Base-by-base conservation (phyloP, 2,797 vertebrate genomes). In the Poeciliopsis paucimaculata region DNA sequence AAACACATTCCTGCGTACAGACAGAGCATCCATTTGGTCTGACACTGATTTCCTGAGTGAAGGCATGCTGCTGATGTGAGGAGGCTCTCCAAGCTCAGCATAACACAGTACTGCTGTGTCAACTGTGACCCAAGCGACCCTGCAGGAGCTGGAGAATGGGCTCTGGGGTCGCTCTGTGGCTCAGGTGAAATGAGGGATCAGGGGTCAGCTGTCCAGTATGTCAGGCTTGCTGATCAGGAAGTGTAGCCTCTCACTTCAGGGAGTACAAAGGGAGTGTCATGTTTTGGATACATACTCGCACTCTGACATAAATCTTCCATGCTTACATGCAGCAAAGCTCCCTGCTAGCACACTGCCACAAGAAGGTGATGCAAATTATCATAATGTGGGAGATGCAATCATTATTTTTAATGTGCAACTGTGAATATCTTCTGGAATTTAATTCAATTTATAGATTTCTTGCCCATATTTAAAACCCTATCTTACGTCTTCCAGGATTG, bases 31-130 rank as follows among this genome's bases (percentile, higher is more conserved):
- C 79, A 87, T 90, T 89, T 88, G 83, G 81, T 77, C 46, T 93
- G 93, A 93, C 91, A 89, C 88, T 85, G 88, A 81, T 92, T 93
- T 94, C 91, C 92, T 91, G 85, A 91, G 89, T 90, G 90, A 92
- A 86, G 87, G 86, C 71, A 82, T 70, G 84, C 81, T 85, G 90
- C 84, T 90, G 92, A 90, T 92, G 84, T 92, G 86, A 60, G 66
- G 88, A 85, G 85, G 87, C 92, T 92, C 89, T 90, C 86, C 86
- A 84, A 89, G 88, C 92, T 93, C 92, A 92, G 92, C 92, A 93
- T 89, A 94, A 94, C 94, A 93, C 93, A 92, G 90, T 92, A 94
- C 90, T 94, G 94, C 94, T 94, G 94, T 94, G 94, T 95, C 94
- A 94, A 94, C 94, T 86, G 90, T 92, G 92, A 93, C 92, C 93